Base-by-base conservation (phyloP, 2,888 invertebrate species). In the Apodemia zela region DNA sequence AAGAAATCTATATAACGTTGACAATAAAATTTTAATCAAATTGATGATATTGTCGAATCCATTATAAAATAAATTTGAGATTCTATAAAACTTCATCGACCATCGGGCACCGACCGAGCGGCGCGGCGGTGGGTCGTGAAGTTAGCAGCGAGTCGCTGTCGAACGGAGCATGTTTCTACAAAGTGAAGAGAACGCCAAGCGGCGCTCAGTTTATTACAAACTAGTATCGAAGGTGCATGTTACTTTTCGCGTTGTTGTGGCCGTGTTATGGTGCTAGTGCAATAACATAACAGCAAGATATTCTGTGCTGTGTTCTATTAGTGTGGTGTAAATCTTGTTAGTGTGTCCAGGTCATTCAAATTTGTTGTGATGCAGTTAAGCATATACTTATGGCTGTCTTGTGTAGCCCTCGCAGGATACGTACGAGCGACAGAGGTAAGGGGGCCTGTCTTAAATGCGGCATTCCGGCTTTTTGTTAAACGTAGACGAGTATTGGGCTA, bases 351-450 rank as follows among this genome's bases (percentile, higher is more conserved):
- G 76, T 80, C 80, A 82, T 79, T 83, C 79, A 81, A 80, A 78
- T 67, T 86, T 89, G 88, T 93, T 92, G 94, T 94, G 93, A 95
- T 95, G 95, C 93, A 95, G 93, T 94, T 94, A 87, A 94, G 95
- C 95, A 95, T 95, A 94, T 94, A 93, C 85, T 91, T 94, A 92
- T 92, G 94, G 93, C 91, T 95, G 93, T 93, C 93, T 92, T 93
- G 93, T 93, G 93, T 94, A 91, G 93, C 94, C 93, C 93, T 95
- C 84, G 89, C 93, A 85, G 94, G 94, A 93, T 95, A 94, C 92
- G 94, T 94, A 89, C 93, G 94, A 92, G 94, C 94, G 89, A 93
- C 93, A 92, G 95, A 95, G 95, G 95, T 95, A 93, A 94, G 94
- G 92, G 87, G 83, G 80, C 82, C 83, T 85, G 88, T 87, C 73